Conservation (phyloP, 2,797 vertebrate species). For the Antennarius maculatus region DNA sequence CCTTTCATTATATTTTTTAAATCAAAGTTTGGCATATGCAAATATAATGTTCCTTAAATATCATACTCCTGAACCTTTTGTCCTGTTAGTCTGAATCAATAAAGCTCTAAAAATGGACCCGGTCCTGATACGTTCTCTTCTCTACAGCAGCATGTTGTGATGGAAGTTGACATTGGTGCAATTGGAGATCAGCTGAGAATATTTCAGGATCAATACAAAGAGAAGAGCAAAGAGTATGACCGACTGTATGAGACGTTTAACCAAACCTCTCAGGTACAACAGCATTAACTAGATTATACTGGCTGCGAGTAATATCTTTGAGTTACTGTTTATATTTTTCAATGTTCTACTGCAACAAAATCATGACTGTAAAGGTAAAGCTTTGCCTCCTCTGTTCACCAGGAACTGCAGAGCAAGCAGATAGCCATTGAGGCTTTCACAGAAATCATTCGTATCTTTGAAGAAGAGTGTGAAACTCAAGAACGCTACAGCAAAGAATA, state of each 20-base stretch:
- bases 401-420: slow-evolving; percentile 93
- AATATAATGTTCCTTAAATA: background rate
- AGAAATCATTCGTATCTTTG: slow-evolving; percentile 94
- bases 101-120: slow-evolving; percentile 10
- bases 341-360: background rate
- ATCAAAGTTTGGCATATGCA: no score
- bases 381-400: background rate
- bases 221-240: slow-evolving; percentile 92
- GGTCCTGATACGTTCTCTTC: slow-evolving; percentile 1
- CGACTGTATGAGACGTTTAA: slow-evolving; percentile 90
- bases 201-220: slow-evolving; percentile 91
- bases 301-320: background rate
- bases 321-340: background rate
- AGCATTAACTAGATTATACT: background rate
- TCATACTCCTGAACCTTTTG: no score
- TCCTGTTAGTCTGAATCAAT: background rate
- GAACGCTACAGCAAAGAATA: slow-evolving; percentile 93
- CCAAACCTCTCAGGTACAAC: slow-evolving; percentile 87
- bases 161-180: slow-evolving; percentile 89
- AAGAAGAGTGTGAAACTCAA: slow-evolving; percentile 92
- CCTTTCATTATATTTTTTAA: background rate
- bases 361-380: background rate
- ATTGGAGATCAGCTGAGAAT: slow-evolving; percentile 91
- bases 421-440: slow-evolving; percentile 93
- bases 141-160: slow-evolving; percentile 85